phyloP scores from a whole-genome alignment of 2,888 invertebrate genomes.

The Elegia similella region DNA sequence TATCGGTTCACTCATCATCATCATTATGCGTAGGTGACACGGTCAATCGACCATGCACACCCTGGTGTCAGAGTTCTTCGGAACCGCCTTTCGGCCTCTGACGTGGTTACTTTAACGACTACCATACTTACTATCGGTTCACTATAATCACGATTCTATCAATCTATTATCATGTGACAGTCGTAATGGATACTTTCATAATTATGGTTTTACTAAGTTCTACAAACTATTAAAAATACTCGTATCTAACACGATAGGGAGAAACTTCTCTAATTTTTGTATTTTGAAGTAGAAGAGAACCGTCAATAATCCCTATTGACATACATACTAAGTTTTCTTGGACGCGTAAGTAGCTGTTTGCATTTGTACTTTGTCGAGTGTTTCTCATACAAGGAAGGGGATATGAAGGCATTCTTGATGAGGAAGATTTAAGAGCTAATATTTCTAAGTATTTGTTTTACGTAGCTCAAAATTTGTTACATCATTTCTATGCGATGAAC shows the following conservation, averaged over 20 bases:
- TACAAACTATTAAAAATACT: too few relatives aligned
- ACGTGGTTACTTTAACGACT: too few relatives aligned
- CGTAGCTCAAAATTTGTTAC: not conserved
- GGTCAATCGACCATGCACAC: too few relatives aligned
- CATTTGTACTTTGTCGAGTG: slow-evolving; percentile 13
- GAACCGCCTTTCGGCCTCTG: too few relatives aligned
- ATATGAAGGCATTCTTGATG: slow-evolving; percentile 3
- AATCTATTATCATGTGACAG: too few relatives aligned
- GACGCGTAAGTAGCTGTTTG: slow-evolving; percentile 10
- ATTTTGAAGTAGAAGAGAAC: not conserved
- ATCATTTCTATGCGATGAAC: not conserved
- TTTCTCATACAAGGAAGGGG: slow-evolving; percentile 5
- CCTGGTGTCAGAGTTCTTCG: too few relatives aligned
- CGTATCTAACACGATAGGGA: not conserved
- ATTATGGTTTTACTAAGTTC: too few relatives aligned
- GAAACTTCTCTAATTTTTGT: not conserved
- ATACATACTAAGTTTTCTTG: slow-evolving; percentile 1
- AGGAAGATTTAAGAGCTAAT: not conserved
- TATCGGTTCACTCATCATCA: too few relatives aligned
- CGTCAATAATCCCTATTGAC: slow-evolving; percentile 7
- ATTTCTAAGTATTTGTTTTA: not conserved
- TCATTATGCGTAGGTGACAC: too few relatives aligned
- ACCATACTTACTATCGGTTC: too few relatives aligned
- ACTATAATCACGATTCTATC: too few relatives aligned
- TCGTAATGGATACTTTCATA: too few relatives aligned